Evolutionary conservation across 2,113 vertebrate genomes (phyloP), one percentile per base, ranked within the genome.

Genomic region (Trichomycterus rosablanca): DNA sequence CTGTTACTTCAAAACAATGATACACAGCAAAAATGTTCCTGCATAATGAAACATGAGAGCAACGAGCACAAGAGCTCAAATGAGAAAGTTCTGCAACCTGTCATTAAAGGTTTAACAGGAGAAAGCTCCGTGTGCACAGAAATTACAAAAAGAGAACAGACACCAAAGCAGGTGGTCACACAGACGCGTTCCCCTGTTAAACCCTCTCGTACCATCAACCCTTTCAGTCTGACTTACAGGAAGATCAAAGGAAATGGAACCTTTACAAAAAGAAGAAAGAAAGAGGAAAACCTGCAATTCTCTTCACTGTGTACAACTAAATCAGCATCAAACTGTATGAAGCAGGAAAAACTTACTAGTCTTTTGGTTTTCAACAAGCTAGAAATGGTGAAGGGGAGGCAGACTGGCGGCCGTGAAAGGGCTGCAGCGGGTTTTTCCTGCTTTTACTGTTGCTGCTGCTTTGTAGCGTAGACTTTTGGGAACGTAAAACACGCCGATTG

Each of bases 311-410:
- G 93, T 82, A 94, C 88, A 87, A 86, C 89, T 94, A 89, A 93
- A 89, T 93, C 93, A 94, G 93, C 95, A 98, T 93, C 96, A 94
- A 94, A 98, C 96, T 96, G 93, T 97, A 98, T 97, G 93, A 98
- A 95, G 93, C 95, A 95, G 95, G 95, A 95, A 96, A 78, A 97
- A 98, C 96, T 98, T 98, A 98, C 96, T 97, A 97, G 96, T 95
- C 90, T 93, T 97, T 96, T 86, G 88, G 93, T 91, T 97, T 98
- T 97, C 95, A 98, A 98, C 95, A 97, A 97, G 96, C 96, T 98
- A 98, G 93, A 97, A 94, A 98, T 95, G 95, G 93, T 91, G 96
- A 96, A 84, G 93, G 91, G 94, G 89, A 93, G 91, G 92, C 93
- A 94, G 95, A 95, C 93, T 95, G 93, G 92, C 91, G 93, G 93